Base-by-base conservation (phyloP, 1,140 invertebrate genomes). In the Campodea augens region DNA sequence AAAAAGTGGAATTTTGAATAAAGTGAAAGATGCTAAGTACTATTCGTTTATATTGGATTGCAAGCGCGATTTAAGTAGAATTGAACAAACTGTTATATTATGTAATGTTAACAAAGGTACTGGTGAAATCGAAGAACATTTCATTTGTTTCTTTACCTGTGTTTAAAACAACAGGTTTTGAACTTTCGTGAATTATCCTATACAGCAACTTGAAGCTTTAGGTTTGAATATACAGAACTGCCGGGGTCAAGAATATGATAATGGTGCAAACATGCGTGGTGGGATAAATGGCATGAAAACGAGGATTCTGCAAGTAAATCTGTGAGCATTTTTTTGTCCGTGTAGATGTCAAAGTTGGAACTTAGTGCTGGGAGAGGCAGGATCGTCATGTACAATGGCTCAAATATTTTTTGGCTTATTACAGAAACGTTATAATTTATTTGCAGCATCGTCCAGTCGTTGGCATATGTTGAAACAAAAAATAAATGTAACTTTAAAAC, bases 41-140 rank as follows among this genome's bases (percentile, higher is more conserved):
- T 66, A 54, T 51, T 55, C 54, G 37, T 51, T 61, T 41, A 57
- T 57, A 38, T 50, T 63, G 13, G 60, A 63, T 54, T 62, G 57
- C 4, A 61, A 57, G 18, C 55, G 58, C 32, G 57, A 64, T 51
- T 50, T 60, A 38, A 46, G 51, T 10, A 52, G 64, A 49, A 52
- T 58, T 1, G 60, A 64, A 50, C 57, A 64, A 48, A 46, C 54
- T 21, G 36, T 60, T 46, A 46, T 55, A 41, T 61, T 60, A 38
- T 47, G 73, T 7, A 15, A 32, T 32, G 15, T 15, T 7, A 15
- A 32, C 15, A 32, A 15, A 7, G 15, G 7, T 32, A 10, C 15
- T 7, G 15, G 7, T 15, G 7, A 32, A 32, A 15, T 32, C 7
- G 15, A 32, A 32, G 27, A 32, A 32, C 27, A 32, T 32, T 32